These are phyloP conservation scores for Lates calcarifer DNA, from an alignment of 2,113 vertebrate genomes.

Conservation along the genomic window DNA sequence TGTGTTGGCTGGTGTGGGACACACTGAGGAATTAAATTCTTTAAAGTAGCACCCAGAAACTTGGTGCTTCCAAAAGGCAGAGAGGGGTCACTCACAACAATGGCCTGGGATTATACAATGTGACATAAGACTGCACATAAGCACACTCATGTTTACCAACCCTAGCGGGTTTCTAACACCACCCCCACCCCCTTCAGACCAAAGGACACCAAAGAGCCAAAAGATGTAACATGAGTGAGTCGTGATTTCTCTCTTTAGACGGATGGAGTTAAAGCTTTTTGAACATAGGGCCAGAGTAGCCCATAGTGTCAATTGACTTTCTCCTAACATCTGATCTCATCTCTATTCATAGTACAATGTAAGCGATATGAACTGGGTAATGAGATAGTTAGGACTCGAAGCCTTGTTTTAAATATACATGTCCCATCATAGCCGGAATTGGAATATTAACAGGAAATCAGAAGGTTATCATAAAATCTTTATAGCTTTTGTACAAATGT, in stretches of 20 bases:
- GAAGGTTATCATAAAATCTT: background rate
- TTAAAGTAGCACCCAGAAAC: background rate
- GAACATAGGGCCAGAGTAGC: background rate
- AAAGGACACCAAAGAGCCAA: background rate
- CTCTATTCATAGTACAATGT: conserved; percentile 42
- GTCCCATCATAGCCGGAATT: conserved; percentile 23
- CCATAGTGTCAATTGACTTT: conserved; percentile 9
- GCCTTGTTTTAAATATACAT: conserved; percentile 26
- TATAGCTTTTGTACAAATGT: background rate
- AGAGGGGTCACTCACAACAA: background rate
- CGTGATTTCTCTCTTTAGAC: background rate
- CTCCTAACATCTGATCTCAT: conserved; percentile 21
- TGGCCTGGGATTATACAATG: conserved; percentile 3
- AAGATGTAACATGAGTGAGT: background rate
- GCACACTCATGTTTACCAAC: background rate
- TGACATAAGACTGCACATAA: background rate
- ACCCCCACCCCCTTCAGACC: background rate
- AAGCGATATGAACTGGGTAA: conserved; percentile 33
- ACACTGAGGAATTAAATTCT: background rate
- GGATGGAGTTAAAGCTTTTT: background rate
- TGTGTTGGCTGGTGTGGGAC: background rate
- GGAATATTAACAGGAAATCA: conserved; percentile 21
- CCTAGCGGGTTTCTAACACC: conserved; percentile 5
- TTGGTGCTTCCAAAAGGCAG: background rate
- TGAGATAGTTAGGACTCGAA: conserved; percentile 15